Conservation (phyloP, 2,797 vertebrate species). For the Chelon labrosus region DNA sequence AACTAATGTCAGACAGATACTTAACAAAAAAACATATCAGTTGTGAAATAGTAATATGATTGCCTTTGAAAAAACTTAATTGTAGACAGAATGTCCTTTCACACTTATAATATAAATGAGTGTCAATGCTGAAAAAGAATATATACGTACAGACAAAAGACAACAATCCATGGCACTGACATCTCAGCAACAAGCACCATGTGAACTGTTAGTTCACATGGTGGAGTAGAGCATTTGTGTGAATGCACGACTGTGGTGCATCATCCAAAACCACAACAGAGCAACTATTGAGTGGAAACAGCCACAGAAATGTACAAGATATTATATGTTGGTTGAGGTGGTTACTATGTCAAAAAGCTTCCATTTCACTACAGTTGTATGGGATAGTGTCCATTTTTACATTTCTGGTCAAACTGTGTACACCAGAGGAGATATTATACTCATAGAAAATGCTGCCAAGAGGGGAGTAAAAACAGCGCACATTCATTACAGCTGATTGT, state of each 20-base stretch:
- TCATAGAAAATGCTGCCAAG: constrained; percentile 22
- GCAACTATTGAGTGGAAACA: constrained; percentile 43
- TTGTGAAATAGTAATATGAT: neutral
- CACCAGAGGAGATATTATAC: constrained; percentile 34
- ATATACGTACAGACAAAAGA: constrained; percentile 22
- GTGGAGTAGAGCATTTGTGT: constrained; percentile 28
- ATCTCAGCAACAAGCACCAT: constrained; percentile 31
- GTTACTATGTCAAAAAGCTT: constrained; percentile 47
- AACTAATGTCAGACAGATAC: neutral
- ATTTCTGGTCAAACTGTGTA: constrained; percentile 53
- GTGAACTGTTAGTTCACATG: constrained; percentile 15
- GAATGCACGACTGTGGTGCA: constrained; percentile 42
- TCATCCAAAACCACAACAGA: constrained; percentile 56
- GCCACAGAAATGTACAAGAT: constrained; percentile 53
- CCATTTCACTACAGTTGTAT: constrained; percentile 28
- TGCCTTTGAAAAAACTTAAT: neutral
- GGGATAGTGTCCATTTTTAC: constrained; percentile 45
- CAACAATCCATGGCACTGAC: constrained; percentile 11
- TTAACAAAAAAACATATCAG: neutral
- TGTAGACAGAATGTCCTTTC: constrained; percentile 5
- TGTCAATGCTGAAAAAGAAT: neutral
- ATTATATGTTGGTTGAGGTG: constrained; percentile 41
- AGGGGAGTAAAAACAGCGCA: constrained; percentile 16
- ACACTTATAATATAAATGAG: constrained; percentile 4
- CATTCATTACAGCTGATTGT: constrained; percentile 42